phyloP scores from a whole-genome alignment of 2,888 invertebrate genomes.

The Penaeus monodon region DNA sequence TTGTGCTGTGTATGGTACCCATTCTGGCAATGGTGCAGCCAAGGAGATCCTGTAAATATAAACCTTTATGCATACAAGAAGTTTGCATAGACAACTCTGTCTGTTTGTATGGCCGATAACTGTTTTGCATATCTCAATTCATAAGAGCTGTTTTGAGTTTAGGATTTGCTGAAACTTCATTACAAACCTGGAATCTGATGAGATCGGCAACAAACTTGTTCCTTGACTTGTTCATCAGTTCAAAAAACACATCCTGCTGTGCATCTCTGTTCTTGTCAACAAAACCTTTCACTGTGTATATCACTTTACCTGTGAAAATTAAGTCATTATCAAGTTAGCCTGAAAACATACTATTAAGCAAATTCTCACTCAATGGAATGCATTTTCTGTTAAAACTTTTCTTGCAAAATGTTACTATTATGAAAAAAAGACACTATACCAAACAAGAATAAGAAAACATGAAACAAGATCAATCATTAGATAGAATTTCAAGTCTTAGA shows the following conservation, averaged over 20 bases:
- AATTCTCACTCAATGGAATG: too few species aligned
- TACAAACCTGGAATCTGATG: slow-evolving; percentile 77
- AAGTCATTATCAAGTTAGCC: neutral
- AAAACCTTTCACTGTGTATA: slow-evolving; percentile 84
- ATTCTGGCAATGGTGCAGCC: slow-evolving; percentile 70
- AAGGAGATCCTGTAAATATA: slow-evolving; percentile 72
- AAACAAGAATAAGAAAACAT: too few species aligned
- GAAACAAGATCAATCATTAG: too few species aligned
- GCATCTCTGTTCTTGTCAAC: slow-evolving; percentile 94
- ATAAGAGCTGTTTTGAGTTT: neutral
- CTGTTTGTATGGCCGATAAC: too few species aligned
- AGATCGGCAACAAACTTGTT: slow-evolving; percentile 86
- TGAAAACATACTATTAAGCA: slow-evolving; percentile 12
- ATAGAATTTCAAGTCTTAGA: too few species aligned
- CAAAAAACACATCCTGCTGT: slow-evolving; percentile 92
- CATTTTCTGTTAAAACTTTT: too few species aligned
- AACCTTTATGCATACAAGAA: neutral
- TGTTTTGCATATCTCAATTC: too few species aligned
- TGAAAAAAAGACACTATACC: too few species aligned
- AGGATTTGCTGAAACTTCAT: neutral
- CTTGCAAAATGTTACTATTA: too few species aligned
- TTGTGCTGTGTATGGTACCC: slow-evolving; percentile 71
- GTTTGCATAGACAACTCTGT: too few species aligned
- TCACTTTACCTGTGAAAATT: slow-evolving; percentile 68
- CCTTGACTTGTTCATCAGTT: slow-evolving; percentile 85